These are phyloP conservation scores for Mycalesis mineus DNA, from an alignment of 2,888 invertebrate species.

Conservation along the genomic window DNA sequence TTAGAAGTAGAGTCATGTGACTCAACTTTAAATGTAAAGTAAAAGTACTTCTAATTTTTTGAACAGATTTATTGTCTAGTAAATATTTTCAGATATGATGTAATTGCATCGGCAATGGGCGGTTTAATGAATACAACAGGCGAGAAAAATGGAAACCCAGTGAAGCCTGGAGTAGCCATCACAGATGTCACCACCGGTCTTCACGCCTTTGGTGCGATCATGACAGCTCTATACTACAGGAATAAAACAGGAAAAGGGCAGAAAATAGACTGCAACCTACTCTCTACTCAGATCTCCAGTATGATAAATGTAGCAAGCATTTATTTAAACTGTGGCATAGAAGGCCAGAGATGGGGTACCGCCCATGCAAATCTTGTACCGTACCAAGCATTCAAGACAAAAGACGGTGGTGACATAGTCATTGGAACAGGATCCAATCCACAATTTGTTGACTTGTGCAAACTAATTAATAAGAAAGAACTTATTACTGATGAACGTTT, in stretches of 20 bases:
- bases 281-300: conserved; percentile 93
- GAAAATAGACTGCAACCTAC: conserved; percentile 94
- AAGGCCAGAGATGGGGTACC: conserved; percentile 91
- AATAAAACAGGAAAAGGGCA: conserved; percentile 89
- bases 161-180: conserved; percentile 94
- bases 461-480: conserved; percentile 78
- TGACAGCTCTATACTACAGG: conserved; percentile 91
- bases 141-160: conserved; percentile 87
- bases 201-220: conserved; percentile 95
- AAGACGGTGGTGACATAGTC: conserved; percentile 90
- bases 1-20: too few species aligned
- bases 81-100: conserved; percentile 84
- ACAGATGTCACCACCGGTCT: conserved; percentile 96
- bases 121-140: conserved; percentile 95
- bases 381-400: conserved; percentile 92
- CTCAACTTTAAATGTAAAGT: too few species aligned
- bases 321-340: conserved; percentile 90
- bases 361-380: conserved; percentile 97
- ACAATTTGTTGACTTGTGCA: conserved; percentile 87
- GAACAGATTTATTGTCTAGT: too few species aligned
- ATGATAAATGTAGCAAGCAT: conserved; percentile 93
- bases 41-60: too few species aligned
- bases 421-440: conserved; percentile 91
- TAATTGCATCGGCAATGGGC: conserved; percentile 94
- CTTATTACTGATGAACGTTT: conserved; percentile 82